Conservation (phyloP, 1,140 invertebrate genomes). For the Pseudomyrmex pallidus region DNA sequence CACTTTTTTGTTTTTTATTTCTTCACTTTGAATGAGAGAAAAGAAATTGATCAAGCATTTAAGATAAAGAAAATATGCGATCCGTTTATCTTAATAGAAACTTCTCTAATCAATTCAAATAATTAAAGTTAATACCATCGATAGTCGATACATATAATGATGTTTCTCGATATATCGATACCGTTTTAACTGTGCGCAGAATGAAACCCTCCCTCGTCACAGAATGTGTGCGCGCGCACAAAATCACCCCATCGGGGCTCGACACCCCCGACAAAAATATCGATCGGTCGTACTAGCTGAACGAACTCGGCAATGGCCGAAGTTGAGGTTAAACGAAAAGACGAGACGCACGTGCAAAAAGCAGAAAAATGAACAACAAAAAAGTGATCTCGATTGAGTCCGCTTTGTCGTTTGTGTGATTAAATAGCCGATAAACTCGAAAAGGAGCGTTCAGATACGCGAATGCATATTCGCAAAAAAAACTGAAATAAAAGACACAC, state of each 20-base stretch:
- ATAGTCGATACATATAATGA: neutral
- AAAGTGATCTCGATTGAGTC: conserved; percentile 4
- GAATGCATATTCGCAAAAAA: neutral
- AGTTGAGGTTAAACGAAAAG: conserved; percentile 37
- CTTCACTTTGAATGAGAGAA: too few relatives aligned
- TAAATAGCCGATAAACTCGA: neutral
- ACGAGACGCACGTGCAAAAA: conserved; percentile 26
- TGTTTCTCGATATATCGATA: conserved; percentile 50
- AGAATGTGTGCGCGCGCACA: conserved; percentile 63
- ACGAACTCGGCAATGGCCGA: conserved; percentile 21
- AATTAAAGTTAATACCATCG: too few relatives aligned
- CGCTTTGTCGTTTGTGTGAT: conserved; percentile 34
- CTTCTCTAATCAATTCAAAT: neutral
- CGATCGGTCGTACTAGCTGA: conserved; percentile 56
- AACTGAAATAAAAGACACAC: conserved; percentile 4
- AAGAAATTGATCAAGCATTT: too few relatives aligned
- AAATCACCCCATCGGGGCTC: conserved; percentile 49
- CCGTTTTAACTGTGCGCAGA: conserved; percentile 35
- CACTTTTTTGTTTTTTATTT: too few relatives aligned
- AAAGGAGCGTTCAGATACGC: neutral
- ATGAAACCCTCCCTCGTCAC: conserved; percentile 18
- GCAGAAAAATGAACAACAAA: conserved; percentile 27
- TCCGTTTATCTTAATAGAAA: neutral
- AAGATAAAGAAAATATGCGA: neutral
- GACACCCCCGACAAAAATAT: conserved; percentile 68